Evolutionary conservation across 23 tunicate genomes (phyloP).

Genomic region (Styela clava): DNA sequence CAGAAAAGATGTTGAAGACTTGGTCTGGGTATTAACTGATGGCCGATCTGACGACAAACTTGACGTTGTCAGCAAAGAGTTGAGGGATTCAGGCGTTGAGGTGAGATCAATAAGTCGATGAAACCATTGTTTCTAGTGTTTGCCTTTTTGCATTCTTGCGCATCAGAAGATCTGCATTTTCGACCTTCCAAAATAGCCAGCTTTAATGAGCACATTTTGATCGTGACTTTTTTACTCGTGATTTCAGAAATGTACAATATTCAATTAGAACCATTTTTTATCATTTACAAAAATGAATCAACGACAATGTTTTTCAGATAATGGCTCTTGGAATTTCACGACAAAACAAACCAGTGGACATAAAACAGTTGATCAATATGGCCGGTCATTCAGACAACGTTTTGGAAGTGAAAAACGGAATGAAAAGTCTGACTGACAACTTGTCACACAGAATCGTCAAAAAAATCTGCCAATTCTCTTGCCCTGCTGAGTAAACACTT

Average conservation of each 20-base stretch:
- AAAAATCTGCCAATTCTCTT: conserved; percentile 15
- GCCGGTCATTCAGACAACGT: not conserved
- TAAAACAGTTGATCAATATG: conserved; percentile 3
- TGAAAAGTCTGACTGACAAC: not conserved
- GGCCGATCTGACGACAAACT: conserved; percentile 13
- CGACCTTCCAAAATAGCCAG: too few relatives aligned
- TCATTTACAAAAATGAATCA: too few relatives aligned
- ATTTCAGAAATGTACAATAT: too few relatives aligned
- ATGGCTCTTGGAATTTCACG: conserved; percentile 13
- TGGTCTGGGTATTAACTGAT: conserved; percentile 14
- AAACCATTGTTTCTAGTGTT: not conserved
- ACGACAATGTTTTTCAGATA: conserved; percentile 9
- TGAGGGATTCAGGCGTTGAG: conserved; percentile 21
- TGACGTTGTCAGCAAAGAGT: not conserved
- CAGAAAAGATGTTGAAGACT: conserved; percentile 3
- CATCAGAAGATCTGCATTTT: not conserved
- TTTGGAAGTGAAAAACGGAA: not conserved
- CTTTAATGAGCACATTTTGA: too few relatives aligned
- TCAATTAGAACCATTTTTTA: too few relatives aligned
- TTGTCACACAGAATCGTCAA: not conserved
- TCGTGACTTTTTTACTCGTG: too few relatives aligned
- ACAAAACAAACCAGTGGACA: not conserved
- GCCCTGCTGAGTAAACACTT: not conserved
- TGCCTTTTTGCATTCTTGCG: not conserved
- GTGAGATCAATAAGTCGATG: too few relatives aligned